Evolutionary conservation across 1,140 invertebrate genomes (phyloP), one percentile per base, ranked within the genome.

Genomic region (Plodia interpunctella): DNA sequence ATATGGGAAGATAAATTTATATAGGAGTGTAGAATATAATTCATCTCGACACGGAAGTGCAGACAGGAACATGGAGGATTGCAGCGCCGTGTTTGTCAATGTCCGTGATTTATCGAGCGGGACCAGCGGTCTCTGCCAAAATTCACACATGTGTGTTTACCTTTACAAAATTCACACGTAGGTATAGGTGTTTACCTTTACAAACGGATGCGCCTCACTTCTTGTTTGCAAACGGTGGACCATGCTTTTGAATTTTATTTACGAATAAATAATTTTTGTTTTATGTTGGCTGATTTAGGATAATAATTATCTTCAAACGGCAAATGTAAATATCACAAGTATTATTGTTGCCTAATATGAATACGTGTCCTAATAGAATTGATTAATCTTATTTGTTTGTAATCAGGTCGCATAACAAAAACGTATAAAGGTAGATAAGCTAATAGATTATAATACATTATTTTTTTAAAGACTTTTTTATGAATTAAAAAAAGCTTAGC

Each of bases 1-100:
- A 25, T 25, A 25, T 25, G 21, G 21, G 21, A 25, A 25, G 21
- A 25, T 2, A 15, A 44, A 44, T n/a, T 44, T 44, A 44, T 44
- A 44, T 44, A 44, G 0, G 38, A 44, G 38, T 44, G 38, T 11
- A 32, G 38, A 44, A 44, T 44, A 44, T 44, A 10, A 44, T 44
- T 44, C 38, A 44, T 44, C 13, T 13, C 38, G 13, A 44, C 38
- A 44, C 38, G 38, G 38, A 44, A 44, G 38, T 44, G 38, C 38
- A 44, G 38, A 44, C 38, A 44, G 38, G 13, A n/a, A 44, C 38
- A 44, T 44, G 5, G 35, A 44, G 13, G 38, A 17, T 44, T 44
- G 38, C 38, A 44, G 38, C n/a, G 32, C 38, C 38, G 38, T 44
- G 38, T 44, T 44, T 44, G 38, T 44, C 38, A 44, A 44, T n/a